Evolutionary conservation across 2,888 invertebrate genomes (phyloP).

Genomic region (Oligia strigilis): DNA sequence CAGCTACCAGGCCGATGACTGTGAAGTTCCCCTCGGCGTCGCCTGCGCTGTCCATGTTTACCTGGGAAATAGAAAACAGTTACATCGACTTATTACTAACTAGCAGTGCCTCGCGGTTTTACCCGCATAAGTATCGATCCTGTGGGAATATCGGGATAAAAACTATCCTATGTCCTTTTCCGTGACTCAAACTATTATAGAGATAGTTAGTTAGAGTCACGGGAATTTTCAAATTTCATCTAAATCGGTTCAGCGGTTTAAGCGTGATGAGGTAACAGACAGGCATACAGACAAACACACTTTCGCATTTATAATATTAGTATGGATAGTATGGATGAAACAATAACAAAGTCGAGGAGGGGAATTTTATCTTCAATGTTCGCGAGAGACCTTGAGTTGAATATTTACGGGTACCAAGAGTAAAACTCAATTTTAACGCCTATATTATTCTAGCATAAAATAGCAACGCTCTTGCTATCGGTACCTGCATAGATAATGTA

Average conservation of each 20-base stretch:
- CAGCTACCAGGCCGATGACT: conserved; percentile 94
- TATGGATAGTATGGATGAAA: not conserved
- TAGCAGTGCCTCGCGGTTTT: no score
- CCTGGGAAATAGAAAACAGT: conserved; percentile 85
- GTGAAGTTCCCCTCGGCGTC: conserved; percentile 98
- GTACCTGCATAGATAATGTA: not conserved
- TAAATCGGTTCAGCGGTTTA: no score
- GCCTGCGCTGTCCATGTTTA: conserved; percentile 96
- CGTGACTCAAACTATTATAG: no score
- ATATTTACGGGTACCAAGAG: conserved; percentile 2
- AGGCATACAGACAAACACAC: no score
- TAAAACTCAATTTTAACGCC: not conserved
- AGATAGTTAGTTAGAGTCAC: no score
- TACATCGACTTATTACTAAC: not conserved
- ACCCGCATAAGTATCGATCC: no score
- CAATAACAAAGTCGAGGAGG: not conserved
- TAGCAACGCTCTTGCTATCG: not conserved
- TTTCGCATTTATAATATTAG: no score
- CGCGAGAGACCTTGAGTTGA: not conserved
- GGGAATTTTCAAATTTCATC: no score
- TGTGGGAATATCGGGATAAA: no score
- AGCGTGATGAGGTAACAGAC: no score
- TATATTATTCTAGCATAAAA: conserved; percentile 1
- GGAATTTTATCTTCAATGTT: not conserved
- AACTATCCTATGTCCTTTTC: no score